These are phyloP conservation scores for Drosophila nigricruria DNA, from an alignment of 2,888 invertebrate species.

Conservation along the genomic window DNA sequence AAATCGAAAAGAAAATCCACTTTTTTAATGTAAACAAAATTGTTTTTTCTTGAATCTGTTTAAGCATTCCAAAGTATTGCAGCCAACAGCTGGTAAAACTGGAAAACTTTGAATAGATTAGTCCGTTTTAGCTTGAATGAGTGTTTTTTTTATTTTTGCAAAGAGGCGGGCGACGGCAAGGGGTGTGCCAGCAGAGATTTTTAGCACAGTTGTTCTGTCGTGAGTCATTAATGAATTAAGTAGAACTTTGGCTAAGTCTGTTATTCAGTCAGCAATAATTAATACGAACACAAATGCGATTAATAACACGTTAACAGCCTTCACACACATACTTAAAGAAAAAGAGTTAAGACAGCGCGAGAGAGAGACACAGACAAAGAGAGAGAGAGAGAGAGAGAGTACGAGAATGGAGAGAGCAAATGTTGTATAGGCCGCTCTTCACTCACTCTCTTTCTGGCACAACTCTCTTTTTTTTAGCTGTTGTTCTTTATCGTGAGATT, in stretches of 20 bases:
- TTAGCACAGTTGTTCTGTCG: constrained; percentile 31
- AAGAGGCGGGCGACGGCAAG: background rate
- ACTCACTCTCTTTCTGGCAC: background rate
- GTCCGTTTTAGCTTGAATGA: background rate
- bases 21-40: background rate
- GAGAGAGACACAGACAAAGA: background rate
- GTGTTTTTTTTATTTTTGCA: too few relatives aligned
- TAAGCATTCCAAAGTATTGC: background rate
- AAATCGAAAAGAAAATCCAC: background rate
- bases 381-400: background rate
- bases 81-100: background rate
- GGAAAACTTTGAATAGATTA: background rate
- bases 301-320: constrained; percentile 52
- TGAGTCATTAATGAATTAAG: constrained; percentile 48
- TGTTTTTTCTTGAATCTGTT: background rate
- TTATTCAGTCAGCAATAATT: constrained; percentile 55
- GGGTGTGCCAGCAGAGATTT: constrained; percentile 5
- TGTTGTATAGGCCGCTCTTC: constrained; percentile 13
- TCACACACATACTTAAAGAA: constrained; percentile 30
- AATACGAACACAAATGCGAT: constrained; percentile 45
- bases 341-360: constrained; percentile 6
- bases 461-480: background rate
- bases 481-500: constrained; percentile 33
- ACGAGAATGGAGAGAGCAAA: constrained; percentile 4
- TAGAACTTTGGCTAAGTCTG: constrained; percentile 38